Conservation (phyloP, 2,113 vertebrate species). For the Mandrillus leucophaeus region DNA sequence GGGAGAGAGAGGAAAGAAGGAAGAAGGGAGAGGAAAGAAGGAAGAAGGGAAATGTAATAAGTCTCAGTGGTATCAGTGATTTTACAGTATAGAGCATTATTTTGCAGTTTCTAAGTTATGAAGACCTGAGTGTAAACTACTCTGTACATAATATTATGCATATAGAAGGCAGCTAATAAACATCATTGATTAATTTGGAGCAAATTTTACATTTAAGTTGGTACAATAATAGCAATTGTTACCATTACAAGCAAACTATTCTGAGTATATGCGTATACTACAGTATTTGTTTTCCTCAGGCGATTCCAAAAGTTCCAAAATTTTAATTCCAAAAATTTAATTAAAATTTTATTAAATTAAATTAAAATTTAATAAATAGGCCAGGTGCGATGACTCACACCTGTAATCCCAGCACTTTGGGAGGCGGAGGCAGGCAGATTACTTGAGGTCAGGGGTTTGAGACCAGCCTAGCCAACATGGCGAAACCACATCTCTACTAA, state of each 20-base stretch:
- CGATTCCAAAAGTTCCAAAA: not conserved
- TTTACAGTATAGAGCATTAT: rapidly evolving
- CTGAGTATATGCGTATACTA: rapidly evolving
- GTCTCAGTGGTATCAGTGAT: not conserved
- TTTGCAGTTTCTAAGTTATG: not conserved
- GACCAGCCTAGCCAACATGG: too few species aligned
- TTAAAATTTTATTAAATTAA: too few species aligned
- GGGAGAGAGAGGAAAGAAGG: too few species aligned
- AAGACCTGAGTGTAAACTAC: not conserved
- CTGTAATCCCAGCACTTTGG: too few species aligned
- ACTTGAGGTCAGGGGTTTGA: too few species aligned
- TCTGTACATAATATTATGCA: rapidly evolving
- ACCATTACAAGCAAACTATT: not conserved
- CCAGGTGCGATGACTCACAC: too few species aligned
- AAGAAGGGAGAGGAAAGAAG: too few species aligned
- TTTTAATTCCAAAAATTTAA: too few species aligned
- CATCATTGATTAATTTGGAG: not conserved
- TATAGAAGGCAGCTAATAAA: not conserved
- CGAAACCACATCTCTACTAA: too few species aligned
- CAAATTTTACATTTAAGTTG: not conserved
- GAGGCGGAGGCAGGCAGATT: too few species aligned
- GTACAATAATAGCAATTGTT: not conserved
- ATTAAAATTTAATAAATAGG: too few species aligned
- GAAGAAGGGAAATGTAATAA: rapidly evolving
- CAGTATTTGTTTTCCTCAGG: not conserved